Evolutionary conservation across 2,797 vertebrate species (phyloP).

Genomic region (Pipistrellus pygmaeus): DNA sequence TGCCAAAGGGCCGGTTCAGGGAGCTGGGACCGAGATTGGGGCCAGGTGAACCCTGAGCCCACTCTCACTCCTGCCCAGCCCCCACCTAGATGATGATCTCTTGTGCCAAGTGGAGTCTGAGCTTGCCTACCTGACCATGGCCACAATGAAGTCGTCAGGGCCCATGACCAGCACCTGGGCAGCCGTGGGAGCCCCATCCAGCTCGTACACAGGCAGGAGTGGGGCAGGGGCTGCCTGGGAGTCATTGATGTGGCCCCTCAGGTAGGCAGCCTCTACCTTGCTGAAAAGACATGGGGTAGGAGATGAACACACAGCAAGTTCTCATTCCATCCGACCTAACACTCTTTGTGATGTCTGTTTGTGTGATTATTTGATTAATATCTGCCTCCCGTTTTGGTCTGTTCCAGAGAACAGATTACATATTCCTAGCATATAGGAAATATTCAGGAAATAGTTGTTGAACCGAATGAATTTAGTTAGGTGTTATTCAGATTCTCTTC

Average conservation of each 20-base stretch:
- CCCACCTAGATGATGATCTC: neutral
- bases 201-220: conserved; percentile 87
- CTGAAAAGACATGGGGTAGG: conserved; percentile 84
- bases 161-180: conserved; percentile 98
- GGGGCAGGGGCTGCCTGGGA: conserved; percentile 90
- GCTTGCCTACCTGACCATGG: conserved; percentile 93
- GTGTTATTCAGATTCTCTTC: conserved; percentile 20
- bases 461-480: conserved; percentile 39
- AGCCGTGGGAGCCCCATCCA: conserved; percentile 89
- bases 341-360: neutral
- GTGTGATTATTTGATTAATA: neutral
- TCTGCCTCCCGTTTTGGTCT: neutral
- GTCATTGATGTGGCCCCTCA: conserved; percentile 94
- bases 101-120: neutral
- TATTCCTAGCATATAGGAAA: neutral
- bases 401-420: neutral
- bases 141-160: conserved; percentile 97
- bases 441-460: neutral
- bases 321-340: neutral
- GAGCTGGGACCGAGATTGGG: conserved; percentile 89
- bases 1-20: conserved; percentile 97
- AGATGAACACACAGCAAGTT: neutral
- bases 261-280: conserved; percentile 91
- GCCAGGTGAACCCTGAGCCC: conserved; percentile 1
- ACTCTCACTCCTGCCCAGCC: neutral